Evolutionary conservation across 2,113 vertebrate genomes (phyloP).

Genomic region (Halcyon senegalensis): DNA sequence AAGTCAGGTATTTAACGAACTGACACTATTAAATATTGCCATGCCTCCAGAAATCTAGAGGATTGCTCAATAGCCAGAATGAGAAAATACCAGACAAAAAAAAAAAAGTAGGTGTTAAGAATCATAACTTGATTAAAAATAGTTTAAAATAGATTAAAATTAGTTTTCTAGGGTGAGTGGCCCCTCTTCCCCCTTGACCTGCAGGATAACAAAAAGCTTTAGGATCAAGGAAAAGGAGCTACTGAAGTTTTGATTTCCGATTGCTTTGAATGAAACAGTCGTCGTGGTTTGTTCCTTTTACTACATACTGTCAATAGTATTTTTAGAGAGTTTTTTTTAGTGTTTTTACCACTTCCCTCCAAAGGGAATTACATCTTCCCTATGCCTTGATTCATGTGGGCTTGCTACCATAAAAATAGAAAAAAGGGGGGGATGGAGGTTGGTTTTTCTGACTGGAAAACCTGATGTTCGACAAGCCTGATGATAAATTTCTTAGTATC

Average conservation of each 20-base stretch:
- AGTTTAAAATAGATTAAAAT: not conserved
- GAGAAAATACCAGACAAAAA: not conserved
- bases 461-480: not conserved
- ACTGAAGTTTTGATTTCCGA: not conserved
- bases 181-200: not conserved
- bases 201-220: not conserved
- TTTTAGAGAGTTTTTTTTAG: not conserved
- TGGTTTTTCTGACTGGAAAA: not conserved
- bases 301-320: not conserved
- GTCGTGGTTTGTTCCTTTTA: not conserved
- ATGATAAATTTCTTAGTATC: not conserved
- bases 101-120: not conserved
- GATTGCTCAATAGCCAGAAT: not conserved
- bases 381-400: not conserved
- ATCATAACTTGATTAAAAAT: not conserved
- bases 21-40: not conserved
- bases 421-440: too few relatives aligned
- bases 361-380: not conserved
- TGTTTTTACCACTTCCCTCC: not conserved
- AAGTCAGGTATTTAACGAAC: not conserved
- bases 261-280: not conserved
- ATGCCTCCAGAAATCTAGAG: not conserved
- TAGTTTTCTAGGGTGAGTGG: not conserved
- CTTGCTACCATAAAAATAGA: not conserved
- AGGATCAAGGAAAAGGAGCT: not conserved